Percentiles rank a stretch among this genome's conserved stretches.
Conservation (phyloP, 2,888 invertebrate species). For the Cephalotes varians region DNA sequence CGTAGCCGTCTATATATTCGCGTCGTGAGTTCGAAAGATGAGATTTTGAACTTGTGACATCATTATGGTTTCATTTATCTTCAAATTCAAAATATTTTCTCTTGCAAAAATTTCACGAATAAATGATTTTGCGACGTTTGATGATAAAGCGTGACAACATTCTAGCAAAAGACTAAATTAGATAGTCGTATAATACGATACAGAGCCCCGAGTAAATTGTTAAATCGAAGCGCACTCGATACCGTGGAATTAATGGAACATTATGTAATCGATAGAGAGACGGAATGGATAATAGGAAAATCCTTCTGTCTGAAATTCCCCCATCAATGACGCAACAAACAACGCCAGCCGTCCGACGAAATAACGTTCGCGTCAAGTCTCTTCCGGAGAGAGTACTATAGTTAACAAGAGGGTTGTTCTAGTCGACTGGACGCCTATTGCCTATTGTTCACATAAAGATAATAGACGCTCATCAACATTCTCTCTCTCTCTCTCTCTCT, state of each 20-base stretch:
- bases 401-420: slow-evolving; percentile 52
- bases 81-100: background rate
- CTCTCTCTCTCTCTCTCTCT: background rate
- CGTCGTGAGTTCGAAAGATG: slow-evolving; percentile 3
- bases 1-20: slow-evolving; percentile 11
- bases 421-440: slow-evolving; percentile 44
- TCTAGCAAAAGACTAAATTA: slow-evolving; percentile 4
- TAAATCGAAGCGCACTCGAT: background rate
- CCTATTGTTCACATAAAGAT: slow-evolving; percentile 50
- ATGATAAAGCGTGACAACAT: background rate
- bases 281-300: slow-evolving; percentile 3
- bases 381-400: slow-evolving; percentile 30
- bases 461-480: slow-evolving; percentile 38
- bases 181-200: slow-evolving; percentile 5
- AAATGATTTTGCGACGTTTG: background rate
- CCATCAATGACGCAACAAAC: slow-evolving; percentile 40
- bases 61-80: background rate
- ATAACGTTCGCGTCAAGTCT: slow-evolving; percentile 43
- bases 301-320: slow-evolving; percentile 18
- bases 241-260: slow-evolving; percentile 31
- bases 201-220: slow-evolving; percentile 30
- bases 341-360: slow-evolving; percentile 34
- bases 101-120: background rate
- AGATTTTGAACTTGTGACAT: slow-evolving; percentile 6
- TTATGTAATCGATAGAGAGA: slow-evolving; percentile 16